These are phyloP conservation scores for Cotesia chilonis DNA, from an alignment of 1,140 invertebrate species.

Conservation along the genomic window DNA sequence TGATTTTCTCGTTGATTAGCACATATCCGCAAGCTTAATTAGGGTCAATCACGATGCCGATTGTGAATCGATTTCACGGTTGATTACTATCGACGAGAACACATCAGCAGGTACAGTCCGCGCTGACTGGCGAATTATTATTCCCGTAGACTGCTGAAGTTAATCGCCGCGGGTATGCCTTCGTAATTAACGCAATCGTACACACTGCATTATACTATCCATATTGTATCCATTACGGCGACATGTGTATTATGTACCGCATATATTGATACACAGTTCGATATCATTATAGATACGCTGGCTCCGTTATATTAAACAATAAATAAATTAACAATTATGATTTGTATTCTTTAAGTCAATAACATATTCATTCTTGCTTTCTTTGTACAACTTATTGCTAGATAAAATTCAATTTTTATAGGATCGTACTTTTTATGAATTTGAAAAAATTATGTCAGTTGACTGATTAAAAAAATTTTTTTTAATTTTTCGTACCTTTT, in stretches of 20 bases:
- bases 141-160: conserved; percentile 20
- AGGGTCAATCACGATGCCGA: conserved; percentile 42
- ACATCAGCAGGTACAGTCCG: conserved; percentile 10
- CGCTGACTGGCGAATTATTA: conserved; percentile 33
- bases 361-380: no score
- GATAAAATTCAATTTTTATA: no score
- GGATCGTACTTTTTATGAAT: no score
- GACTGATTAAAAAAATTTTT: no score
- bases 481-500: no score
- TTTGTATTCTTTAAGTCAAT: no score
- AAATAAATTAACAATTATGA: no score
- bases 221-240: no score
- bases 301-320: conserved; percentile 13
- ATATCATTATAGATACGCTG: conserved; percentile 37
- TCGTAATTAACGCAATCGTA: conserved; percentile 32
- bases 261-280: background rate
- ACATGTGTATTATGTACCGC: background rate
- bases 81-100: conserved; percentile 41
- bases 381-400: no score
- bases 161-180: conserved; percentile 15
- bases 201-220: no score
- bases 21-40: conserved; percentile 38
- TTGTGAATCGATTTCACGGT: conserved; percentile 45
- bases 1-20: conserved; percentile 35
- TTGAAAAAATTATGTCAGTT: no score